These are phyloP conservation scores for Deroptyus accipitrinus DNA, from an alignment of 2,113 vertebrate species.

Conservation along the genomic window DNA sequence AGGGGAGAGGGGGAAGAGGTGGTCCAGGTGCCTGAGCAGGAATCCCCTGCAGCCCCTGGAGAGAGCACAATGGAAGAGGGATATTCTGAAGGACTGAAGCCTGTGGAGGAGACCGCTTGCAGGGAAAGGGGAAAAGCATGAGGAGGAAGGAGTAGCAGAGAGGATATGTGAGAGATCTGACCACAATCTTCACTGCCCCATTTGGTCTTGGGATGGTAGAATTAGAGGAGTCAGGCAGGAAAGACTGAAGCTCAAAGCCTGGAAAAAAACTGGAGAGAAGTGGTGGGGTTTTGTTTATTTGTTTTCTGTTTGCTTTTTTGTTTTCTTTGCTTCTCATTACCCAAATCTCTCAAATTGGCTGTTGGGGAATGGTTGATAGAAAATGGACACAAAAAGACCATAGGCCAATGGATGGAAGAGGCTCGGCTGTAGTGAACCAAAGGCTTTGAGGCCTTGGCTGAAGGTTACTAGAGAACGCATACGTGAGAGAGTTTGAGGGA, in stretches of 20 bases:
- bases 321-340: background rate
- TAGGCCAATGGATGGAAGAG: too few relatives aligned
- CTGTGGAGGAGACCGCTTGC: fast-evolving
- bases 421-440: too few relatives aligned
- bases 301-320: background rate
- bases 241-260: background rate
- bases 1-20: fast-evolving
- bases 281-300: background rate
- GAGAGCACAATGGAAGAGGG: fast-evolving
- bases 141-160: background rate
- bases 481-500: too few relatives aligned
- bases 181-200: background rate
- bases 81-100: background rate
- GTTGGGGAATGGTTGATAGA: too few relatives aligned
- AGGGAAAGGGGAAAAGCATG: background rate
- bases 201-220: background rate
- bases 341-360: background rate
- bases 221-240: background rate
- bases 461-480: too few relatives aligned
- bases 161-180: background rate
- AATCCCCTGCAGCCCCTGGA: background rate
- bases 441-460: too few relatives aligned
- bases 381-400: too few relatives aligned
- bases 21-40: fast-evolving
- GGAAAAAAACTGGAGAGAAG: background rate